Evolutionary conservation across 2,888 invertebrate genomes (phyloP), one percentile per base, ranked within the genome.

Genomic region (Ormyrus nitidulus): DNA sequence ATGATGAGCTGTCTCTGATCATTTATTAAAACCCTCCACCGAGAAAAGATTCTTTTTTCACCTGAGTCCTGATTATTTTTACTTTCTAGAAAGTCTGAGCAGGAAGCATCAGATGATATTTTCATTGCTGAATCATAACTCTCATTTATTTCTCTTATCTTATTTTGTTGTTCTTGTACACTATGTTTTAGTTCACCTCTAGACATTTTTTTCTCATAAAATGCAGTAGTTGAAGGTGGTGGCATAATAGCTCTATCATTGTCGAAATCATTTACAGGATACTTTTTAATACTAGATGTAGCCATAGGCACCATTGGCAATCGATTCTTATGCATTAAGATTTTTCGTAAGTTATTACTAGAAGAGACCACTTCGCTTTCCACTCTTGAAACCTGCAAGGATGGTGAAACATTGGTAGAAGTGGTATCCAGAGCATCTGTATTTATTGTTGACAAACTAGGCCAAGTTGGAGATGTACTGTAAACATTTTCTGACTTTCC

Each of bases 11-110:
- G 81, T 0, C 83, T 83, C 34, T 84, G 77, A 5, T 84, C 80
- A 56, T 87, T 89, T 49, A 90, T 77, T 9, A 83, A 65, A 7
- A 90, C 85, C 79, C 81, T 85, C 90, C 90, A 90, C 8, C 82
- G 83, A 8, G 69, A 79, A 77, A 89, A 89, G 1, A 77, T 65
- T 70, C 84, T 83, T 56, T 68, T 68, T 51, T 5, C 3, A 9
- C 54, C 78, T 51, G 6, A 65, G 46, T 59, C 19, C 58, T 7
- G 34, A 54, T 1, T 9, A 73, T 19, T 44, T 49, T 54, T 51
- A 56, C n/a, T 53, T 9, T 72, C 13, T 10, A 68, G 48, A 53
- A 10, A 49, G 65, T n/a, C 48, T 49, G 11, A 44, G 19, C 19
- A 19, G 65, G 75, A 54, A 51, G 0, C n/a, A 68, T 0, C 8